Evolutionary conservation across 2,888 invertebrate genomes (phyloP).

Genomic region (Acronicta psi): DNA sequence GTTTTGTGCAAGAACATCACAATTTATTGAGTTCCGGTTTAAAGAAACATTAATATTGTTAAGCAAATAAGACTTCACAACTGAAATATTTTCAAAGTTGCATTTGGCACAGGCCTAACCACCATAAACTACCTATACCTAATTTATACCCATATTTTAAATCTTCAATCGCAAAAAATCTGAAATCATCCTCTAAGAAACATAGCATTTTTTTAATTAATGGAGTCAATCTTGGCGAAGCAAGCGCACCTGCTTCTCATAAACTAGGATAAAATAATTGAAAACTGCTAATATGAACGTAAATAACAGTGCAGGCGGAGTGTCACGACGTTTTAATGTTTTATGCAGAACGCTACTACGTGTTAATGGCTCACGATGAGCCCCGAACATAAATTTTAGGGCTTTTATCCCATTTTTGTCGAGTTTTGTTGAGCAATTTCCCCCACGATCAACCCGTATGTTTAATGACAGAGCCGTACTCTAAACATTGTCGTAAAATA

Average conservation of each 20-base stretch:
- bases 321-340: constrained; percentile 83
- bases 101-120: no score
- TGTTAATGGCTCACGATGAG: constrained; percentile 84
- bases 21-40: no score
- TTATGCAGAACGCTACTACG: constrained; percentile 83
- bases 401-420: constrained; percentile 81
- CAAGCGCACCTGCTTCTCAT: constrained; percentile 57
- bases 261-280: constrained; percentile 74
- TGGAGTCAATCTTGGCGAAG: constrained; percentile 10
- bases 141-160: no score
- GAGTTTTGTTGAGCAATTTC: constrained; percentile 75
- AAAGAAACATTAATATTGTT: no score
- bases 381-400: constrained; percentile 79
- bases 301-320: constrained; percentile 79
- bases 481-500: constrained; percentile 52
- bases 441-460: constrained; percentile 57
- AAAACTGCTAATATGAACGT: constrained; percentile 81
- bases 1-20: no score
- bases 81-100: no score
- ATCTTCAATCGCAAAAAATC: no score
- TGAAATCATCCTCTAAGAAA: no score
- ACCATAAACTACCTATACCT: no score
- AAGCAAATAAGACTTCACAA: no score
- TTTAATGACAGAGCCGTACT: constrained; percentile 55
- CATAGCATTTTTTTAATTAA: no score